Base-by-base conservation (phyloP, 1,140 invertebrate species). In the Trialeurodes vaporariorum region DNA sequence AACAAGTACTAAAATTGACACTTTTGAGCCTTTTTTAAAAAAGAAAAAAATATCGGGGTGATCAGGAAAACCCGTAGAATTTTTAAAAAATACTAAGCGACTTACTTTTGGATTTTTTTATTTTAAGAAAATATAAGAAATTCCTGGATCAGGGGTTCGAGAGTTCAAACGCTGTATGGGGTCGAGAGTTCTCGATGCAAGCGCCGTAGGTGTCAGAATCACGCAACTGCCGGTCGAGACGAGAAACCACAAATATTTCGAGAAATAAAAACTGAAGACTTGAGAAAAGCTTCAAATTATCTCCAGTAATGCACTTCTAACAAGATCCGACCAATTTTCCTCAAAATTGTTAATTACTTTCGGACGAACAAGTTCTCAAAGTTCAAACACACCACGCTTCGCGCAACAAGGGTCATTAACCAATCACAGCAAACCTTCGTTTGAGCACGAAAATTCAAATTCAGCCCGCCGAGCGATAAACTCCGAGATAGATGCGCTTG, bases 131-230 rank as follows among this genome's bases (percentile, higher is more conserved):
- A 27, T 64, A 26, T 59, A 65, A 24, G 23, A 40, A 25, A 59
- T 5, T 60, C 22, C 12, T 63, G 23, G 73, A 77, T 73, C 81
- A 83, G 82, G 82, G 82, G 80, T 83, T 83, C 78, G 81, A 83
- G 82, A 83, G 81, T 82, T 49, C 34, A 49, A 17, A 49, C 5
- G 17, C 5, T 49, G 34, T 9, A 17, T 49, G 34, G 34, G 34
- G 34, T 49, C 34, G 34, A 49, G 34, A 49, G 34, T 49, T 49
- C 34, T 9, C 5, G 34, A 49, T 17, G 34, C 34, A 5, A 49
- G 34, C 34, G 34, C 34, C 17, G 34, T 17, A 17, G 17, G 34
- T 49, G 34, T 49, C 34, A 5, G 17, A 49, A 49, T 9, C 17
- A 5, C 34, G 34, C 34, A 49, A 49, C 34, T 49, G 34, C 34